Base-by-base conservation (phyloP, 2,797 vertebrate genomes). In the Sebastes iracundus region DNA sequence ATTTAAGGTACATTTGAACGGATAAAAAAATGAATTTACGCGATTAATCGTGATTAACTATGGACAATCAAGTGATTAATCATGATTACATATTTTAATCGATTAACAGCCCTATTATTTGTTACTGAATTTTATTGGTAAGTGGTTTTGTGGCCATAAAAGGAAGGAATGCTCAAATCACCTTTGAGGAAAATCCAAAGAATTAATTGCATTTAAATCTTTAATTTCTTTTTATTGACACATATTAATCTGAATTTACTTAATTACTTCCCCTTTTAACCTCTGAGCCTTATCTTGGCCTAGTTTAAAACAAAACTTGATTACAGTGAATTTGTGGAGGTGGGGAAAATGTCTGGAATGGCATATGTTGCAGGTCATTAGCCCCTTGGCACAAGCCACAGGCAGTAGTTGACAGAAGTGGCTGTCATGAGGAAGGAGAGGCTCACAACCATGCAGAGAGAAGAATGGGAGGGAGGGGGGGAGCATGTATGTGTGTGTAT, bases 371-470 rank as follows among this genome's bases (percentile, higher is more conserved):
- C 22, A 49, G 65, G 70, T 83, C 32, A 27, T 60, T 53, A 35
- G 20, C 46, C 73, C 62, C 64, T 32, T 76, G 69, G 85, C 72
- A 71, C 53, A 75, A 65, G 79, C 78, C 77, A 71, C 52, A 79
- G 77, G 83, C 52, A 12, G 4, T 22, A 55, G 76, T 25, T 88
- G 74, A 32, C n/a, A 64, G 84, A 86, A 77, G 78, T 62, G 61
- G 13, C 42, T 83, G 79, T 83, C 76, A 69, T n/a, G 32, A 77
- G 80, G 70, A 83, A 76, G 85, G 65, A 82, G 68, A 87, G 42
- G 23, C 75, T 61, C 42, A n/a, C 13, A 32, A 38, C 52, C 52
- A 80, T 71, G 55, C 55, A 74, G 56, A 76, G 72, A 82, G 58
- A 79, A 66, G 75, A 85, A 72, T 68, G 53, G 30, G 72, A 68